Conservation (phyloP, 1,140 invertebrate species). For the Pseudoatta argentina region DNA sequence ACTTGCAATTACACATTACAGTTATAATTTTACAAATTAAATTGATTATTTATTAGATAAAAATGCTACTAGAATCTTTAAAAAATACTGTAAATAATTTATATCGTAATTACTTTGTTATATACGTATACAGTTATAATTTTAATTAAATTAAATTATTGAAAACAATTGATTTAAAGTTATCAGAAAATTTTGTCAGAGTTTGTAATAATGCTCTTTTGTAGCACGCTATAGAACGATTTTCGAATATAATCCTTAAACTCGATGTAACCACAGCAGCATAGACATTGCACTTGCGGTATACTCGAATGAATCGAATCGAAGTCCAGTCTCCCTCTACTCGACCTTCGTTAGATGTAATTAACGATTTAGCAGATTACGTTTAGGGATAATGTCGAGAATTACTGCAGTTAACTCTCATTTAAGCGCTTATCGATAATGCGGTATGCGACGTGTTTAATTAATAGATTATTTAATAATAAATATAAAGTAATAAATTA, state of each 20-base stretch:
- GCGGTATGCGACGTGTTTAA: background rate
- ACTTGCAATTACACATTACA: no score
- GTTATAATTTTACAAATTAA: no score
- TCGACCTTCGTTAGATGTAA: conserved; percentile 18
- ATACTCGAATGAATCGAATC: conserved; percentile 46
- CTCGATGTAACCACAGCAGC: conserved; percentile 18
- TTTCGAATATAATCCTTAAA: conserved; percentile 12
- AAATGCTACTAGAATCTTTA: no score
- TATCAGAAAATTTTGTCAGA: background rate
- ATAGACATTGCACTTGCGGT: conserved; percentile 38
- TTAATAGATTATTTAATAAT: conserved; percentile 27
- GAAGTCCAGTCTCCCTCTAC: conserved; percentile 3
- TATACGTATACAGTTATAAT: background rate
- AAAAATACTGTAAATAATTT: background rate
- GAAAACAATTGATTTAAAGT: background rate
- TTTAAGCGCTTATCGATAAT: conserved; percentile 20
- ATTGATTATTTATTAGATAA: no score
- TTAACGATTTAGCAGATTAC: conserved; percentile 57
- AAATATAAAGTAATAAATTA: background rate
- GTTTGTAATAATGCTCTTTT: background rate
- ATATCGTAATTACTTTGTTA: background rate
- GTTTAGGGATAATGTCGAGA: conserved; percentile 27
- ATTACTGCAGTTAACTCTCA: conserved; percentile 21
- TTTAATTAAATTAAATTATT: background rate
- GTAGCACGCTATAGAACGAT: background rate